A percentile compares a stretch with the other conserved stretches of the same genome.
phyloP scores from a whole-genome alignment of 2,113 vertebrate genomes.

The Corvus cornix region DNA sequence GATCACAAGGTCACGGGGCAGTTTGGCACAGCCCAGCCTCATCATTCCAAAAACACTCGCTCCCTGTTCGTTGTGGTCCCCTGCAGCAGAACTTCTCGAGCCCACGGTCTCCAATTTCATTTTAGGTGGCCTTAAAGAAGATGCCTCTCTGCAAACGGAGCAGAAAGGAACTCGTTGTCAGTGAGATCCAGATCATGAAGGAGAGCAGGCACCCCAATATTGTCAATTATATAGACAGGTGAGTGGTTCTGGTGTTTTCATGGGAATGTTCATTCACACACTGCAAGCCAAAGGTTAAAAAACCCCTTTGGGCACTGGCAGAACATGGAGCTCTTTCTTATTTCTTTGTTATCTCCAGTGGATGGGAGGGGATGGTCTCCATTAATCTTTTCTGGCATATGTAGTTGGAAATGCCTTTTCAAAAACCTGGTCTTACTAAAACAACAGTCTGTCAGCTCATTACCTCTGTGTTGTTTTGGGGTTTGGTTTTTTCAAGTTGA shows the following conservation, averaged over 20 bases:
- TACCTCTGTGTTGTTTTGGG: background rate
- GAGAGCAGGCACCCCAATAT: constrained; percentile 99
- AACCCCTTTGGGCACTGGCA: background rate
- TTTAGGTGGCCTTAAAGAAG: constrained; percentile 96
- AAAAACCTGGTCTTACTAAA: background rate
- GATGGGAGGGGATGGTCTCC: background rate
- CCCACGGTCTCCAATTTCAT: background rate
- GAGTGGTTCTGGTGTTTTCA: background rate
- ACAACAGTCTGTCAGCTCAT: background rate
- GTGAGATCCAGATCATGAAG: constrained; percentile 98
- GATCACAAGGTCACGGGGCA: background rate
- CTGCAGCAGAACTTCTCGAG: background rate
- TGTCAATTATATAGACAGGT: constrained; percentile 99
- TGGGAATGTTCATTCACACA: rapidly evolving
- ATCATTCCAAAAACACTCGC: background rate
- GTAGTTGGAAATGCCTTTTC: background rate
- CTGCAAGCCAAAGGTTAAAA: background rate
- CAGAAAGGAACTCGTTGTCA: constrained; percentile 97
- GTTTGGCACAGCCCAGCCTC: background rate
- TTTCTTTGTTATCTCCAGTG: background rate
- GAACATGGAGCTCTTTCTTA: background rate
- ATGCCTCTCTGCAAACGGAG: constrained; percentile 89
- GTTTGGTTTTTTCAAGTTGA: background rate
- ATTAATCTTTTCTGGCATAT: background rate
- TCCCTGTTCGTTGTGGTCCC: background rate